Evolutionary conservation across 2,797 vertebrate species (phyloP).

Genomic region (Potorous gilbertii): DNA sequence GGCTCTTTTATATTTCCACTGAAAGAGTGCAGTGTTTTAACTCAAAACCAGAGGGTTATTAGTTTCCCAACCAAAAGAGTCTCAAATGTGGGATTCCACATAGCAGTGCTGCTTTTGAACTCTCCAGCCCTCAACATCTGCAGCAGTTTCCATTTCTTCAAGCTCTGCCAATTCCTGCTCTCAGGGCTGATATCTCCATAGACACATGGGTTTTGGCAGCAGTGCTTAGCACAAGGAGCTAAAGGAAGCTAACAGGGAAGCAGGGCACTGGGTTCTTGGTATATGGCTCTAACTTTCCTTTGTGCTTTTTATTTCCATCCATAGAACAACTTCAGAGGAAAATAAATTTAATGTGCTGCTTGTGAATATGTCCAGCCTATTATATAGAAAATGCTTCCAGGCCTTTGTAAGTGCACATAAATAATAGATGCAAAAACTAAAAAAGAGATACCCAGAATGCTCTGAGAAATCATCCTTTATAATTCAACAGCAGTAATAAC

Average conservation of each 20-base stretch:
- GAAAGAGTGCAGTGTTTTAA: slow-evolving; percentile 70
- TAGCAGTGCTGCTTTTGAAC: slow-evolving; percentile 58
- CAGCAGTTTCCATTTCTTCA: slow-evolving; percentile 62
- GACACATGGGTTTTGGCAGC: slow-evolving; percentile 58
- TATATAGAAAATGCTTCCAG: slow-evolving; percentile 25
- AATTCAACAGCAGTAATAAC: slow-evolving; percentile 3
- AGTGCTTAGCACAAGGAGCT: slow-evolving; percentile 29
- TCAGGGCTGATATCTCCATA: slow-evolving; percentile 55
- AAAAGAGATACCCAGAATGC: neutral
- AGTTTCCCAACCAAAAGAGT: slow-evolving; percentile 59
- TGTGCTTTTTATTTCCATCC: slow-evolving; percentile 10
- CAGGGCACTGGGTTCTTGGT: neutral
- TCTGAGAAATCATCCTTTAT: slow-evolving; percentile 7
- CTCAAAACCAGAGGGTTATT: slow-evolving; percentile 64
- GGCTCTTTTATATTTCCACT: slow-evolving; percentile 45
- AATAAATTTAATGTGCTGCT: too few relatives aligned
- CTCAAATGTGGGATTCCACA: slow-evolving; percentile 52
- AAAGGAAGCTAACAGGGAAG: slow-evolving; percentile 42
- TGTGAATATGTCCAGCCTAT: neutral
- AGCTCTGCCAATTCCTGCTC: slow-evolving; percentile 62
- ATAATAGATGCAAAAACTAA: neutral
- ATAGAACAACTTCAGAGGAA: neutral
- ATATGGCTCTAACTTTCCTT: slow-evolving; percentile 27
- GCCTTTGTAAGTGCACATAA: neutral
- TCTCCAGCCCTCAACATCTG: slow-evolving; percentile 64